Evolutionary conservation across 2,888 invertebrate species (phyloP).

Genomic region (Caenorhabditis plicata): DNA sequence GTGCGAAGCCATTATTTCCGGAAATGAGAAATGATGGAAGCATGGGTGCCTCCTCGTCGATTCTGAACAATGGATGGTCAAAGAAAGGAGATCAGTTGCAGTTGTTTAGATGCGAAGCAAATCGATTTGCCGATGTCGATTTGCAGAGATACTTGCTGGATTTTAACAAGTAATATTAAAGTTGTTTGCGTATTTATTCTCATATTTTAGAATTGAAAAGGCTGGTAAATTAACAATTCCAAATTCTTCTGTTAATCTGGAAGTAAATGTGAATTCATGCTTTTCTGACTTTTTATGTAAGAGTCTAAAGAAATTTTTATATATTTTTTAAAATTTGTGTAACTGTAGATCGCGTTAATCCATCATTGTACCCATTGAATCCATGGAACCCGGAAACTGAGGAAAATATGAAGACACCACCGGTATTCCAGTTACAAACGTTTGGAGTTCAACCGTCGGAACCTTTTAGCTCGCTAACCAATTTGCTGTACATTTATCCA

Average conservation of each 20-base stretch:
- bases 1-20: conserved; percentile 46
- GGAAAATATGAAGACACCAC: conserved; percentile 54
- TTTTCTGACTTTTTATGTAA: conserved; percentile 35
- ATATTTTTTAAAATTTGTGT: background rate
- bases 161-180: conserved; percentile 44
- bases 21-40: conserved; percentile 21
- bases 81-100: conserved; percentile 28
- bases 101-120: conserved; percentile 56
- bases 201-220: conserved; percentile 36
- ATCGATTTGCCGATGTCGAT: conserved; percentile 51
- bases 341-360: conserved; percentile 78
- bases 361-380: conserved; percentile 77
- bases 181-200: background rate
- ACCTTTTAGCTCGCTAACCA: conserved; percentile 80
- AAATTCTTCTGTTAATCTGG: conserved; percentile 30
- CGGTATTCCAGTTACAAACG: conserved; percentile 83
- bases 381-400: conserved; percentile 45
- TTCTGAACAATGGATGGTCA: conserved; percentile 11
- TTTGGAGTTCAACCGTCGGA: conserved; percentile 73
- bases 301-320: background rate
- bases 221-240: conserved; percentile 40
- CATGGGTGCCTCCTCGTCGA: background rate
- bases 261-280: conserved; percentile 26
- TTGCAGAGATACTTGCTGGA: conserved; percentile 55
- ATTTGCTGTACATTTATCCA: conserved; percentile 91